Conservation (phyloP, 1,140 invertebrate species). For the Pachypeltis micranthus region DNA sequence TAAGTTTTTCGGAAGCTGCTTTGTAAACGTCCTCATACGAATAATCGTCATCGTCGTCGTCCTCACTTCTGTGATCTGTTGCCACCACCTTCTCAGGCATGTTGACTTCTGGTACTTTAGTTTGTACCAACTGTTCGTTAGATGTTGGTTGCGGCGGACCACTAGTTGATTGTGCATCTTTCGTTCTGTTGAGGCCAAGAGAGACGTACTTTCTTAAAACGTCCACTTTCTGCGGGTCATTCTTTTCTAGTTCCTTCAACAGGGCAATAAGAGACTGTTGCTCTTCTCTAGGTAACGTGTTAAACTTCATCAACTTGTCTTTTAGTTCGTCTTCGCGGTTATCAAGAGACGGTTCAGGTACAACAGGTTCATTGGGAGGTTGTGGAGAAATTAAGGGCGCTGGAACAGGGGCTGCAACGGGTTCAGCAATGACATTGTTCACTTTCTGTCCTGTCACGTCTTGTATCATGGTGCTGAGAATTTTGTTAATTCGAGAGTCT, state of each 20-base stretch:
- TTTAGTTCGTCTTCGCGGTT: constrained; percentile 58
- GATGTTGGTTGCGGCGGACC: neutral
- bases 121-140: constrained; percentile 19
- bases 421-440: neutral
- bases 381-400: constrained; percentile 4
- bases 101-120: constrained; percentile 7
- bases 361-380: constrained; percentile 2
- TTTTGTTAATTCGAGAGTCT: constrained; percentile 15
- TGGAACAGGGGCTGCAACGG: neutral
- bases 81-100: constrained; percentile 28
- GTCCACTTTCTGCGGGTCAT: constrained; percentile 56
- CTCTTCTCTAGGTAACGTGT: constrained; percentile 58
- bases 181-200: constrained; percentile 31
- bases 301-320: constrained; percentile 62
- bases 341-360: constrained; percentile 29
- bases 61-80: constrained; percentile 35
- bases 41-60: constrained; percentile 55
- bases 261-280: constrained; percentile 66
- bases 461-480: constrained; percentile 15
- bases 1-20: constrained; percentile 43
- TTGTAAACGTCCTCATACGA: constrained; percentile 54
- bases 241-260: constrained; percentile 59
- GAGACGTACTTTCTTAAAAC: constrained; percentile 53
- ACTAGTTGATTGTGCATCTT: neutral
- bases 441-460: constrained; percentile 15